A percentile compares a stretch with the other conserved stretches of the same genome.
Evolutionary conservation across 2,113 vertebrate genomes (phyloP).

Genomic region (Nyctibius bracteatus): DNA sequence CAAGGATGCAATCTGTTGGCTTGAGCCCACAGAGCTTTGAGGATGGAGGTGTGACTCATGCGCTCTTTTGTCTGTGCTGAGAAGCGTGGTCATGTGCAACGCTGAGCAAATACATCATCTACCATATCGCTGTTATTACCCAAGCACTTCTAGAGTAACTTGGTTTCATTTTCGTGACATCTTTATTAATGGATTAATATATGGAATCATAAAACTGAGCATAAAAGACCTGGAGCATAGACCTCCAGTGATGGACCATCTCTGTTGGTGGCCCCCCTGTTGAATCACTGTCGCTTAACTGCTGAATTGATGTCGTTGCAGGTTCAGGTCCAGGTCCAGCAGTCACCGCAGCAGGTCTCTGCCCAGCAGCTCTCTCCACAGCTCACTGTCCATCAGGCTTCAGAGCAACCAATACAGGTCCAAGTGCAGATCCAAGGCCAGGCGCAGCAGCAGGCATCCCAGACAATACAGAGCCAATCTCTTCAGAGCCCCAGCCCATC

Average conservation of each 20-base stretch:
- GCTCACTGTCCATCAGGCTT: conserved; percentile 85
- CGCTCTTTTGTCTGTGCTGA: not conserved
- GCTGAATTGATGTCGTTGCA: conserved; percentile 46
- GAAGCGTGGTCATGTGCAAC: not conserved
- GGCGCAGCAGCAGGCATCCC: conserved; percentile 80
- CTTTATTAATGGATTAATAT: not conserved
- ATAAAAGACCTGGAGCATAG: not conserved
- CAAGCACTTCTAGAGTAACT: not conserved
- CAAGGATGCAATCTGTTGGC: not conserved
- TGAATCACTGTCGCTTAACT: not conserved
- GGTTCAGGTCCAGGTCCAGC: conserved; percentile 85
- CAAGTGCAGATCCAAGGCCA: conserved; percentile 97
- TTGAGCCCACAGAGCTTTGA: not conserved
- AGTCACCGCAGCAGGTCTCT: conserved; percentile 80
- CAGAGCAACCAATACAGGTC: conserved; percentile 93
- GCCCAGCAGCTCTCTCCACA: conserved; percentile 91
- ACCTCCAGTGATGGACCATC: not conserved
- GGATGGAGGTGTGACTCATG: not conserved
- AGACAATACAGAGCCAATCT: conserved; percentile 79
- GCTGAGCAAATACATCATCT: not conserved
- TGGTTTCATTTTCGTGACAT: not conserved
- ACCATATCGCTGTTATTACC: rapidly evolving
- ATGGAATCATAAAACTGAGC: not conserved
- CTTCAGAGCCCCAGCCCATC: conserved; percentile 83
- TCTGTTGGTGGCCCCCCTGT: not conserved